Evolutionary conservation across 2,797 vertebrate genomes (phyloP).

Genomic region (Falco peregrinus): DNA sequence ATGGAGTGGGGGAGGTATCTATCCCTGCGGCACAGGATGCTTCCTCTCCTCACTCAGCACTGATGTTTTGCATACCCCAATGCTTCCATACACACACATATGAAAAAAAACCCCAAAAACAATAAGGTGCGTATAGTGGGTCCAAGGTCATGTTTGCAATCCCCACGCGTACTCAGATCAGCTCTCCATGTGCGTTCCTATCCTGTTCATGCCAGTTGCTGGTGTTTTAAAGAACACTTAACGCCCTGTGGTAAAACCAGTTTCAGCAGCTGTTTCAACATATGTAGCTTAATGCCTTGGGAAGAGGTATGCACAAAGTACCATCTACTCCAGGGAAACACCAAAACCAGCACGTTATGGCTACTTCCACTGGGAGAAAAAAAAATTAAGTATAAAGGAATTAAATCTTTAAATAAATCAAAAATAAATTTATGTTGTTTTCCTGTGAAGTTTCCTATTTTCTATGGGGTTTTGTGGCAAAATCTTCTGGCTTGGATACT

Average conservation of each 20-base stretch:
- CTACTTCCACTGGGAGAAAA: accelerated
- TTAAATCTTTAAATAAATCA: neutral
- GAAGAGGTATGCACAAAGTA: neutral
- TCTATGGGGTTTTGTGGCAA: neutral
- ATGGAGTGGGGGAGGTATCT: neutral
- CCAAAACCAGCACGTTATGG: neutral
- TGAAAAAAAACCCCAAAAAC: accelerated
- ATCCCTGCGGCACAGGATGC: neutral
- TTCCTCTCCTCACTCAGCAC: neutral
- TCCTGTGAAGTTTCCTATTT: neutral
- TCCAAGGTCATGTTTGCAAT: neutral
- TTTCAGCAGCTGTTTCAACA: neutral
- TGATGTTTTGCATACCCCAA: neutral
- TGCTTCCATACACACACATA: neutral
- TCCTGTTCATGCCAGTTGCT: neutral
- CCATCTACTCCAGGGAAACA: neutral
- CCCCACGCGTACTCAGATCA: neutral
- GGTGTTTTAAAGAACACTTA: neutral
- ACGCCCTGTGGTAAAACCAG: accelerated
- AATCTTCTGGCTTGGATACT: neutral
- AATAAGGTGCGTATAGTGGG: neutral
- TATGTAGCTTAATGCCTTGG: neutral
- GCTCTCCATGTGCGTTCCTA: neutral
- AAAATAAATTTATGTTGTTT: neutral
- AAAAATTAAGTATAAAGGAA: neutral